phyloP scores from a whole-genome alignment of 53 echinoderm and acorn worm genomes.

The Echinometra lucunter region DNA sequence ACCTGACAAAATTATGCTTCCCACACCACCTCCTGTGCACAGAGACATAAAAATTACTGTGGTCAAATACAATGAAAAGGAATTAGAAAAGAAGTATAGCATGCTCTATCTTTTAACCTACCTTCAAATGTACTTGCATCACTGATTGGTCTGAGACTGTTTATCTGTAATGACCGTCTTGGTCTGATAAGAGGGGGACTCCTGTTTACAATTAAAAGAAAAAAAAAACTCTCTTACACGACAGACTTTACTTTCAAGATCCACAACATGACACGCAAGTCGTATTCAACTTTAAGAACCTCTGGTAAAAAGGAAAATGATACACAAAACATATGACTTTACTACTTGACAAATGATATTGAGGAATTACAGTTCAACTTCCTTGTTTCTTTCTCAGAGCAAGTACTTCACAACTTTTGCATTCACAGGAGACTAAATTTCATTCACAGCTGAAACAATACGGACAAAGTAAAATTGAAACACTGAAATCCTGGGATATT shows the following conservation, averaged over 20 bases:
- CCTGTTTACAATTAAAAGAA: conserved; percentile 46
- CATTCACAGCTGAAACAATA: neutral
- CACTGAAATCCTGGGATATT: no score
- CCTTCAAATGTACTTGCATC: conserved; percentile 71
- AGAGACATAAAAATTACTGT: neutral
- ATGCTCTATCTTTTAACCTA: neutral
- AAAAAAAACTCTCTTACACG: no score
- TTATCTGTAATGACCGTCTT: conserved; percentile 63
- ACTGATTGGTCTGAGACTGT: conserved; percentile 49
- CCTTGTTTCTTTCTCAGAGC: neutral
- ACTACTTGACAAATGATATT: neutral
- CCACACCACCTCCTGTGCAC: no score
- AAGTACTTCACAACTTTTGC: neutral
- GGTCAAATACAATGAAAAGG: neutral
- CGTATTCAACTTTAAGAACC: neutral
- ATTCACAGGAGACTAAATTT: neutral
- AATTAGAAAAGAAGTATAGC: neutral
- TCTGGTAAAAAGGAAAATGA: neutral
- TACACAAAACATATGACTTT: neutral
- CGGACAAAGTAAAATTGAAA: no score
- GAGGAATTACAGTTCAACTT: neutral
- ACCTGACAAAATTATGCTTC: no score
- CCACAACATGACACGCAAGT: neutral
- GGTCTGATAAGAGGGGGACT: conserved; percentile 87
- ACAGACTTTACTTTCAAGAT: no score